Conservation (phyloP, 2,888 invertebrate species). For the Tryphoninae sp. region DNA sequence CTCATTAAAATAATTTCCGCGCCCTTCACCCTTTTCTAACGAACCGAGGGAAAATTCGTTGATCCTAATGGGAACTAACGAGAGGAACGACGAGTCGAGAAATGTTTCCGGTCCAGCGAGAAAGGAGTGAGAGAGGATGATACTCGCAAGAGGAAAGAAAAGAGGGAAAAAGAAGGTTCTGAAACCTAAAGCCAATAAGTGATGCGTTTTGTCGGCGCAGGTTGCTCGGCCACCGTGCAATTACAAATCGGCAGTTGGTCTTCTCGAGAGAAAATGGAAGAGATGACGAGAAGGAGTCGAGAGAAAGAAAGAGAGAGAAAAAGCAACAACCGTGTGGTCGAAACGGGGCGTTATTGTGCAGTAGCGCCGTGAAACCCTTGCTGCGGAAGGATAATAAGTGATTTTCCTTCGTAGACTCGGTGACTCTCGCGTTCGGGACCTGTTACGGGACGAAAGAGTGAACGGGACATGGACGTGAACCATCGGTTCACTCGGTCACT, state of each 20-base stretch:
- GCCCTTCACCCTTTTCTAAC: too few species aligned
- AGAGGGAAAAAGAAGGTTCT: constrained; percentile 11
- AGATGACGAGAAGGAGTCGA: constrained; percentile 33
- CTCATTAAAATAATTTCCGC: too few species aligned
- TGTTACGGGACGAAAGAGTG: constrained; percentile 56
- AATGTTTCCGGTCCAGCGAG: constrained; percentile 14
- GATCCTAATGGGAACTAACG: background rate
- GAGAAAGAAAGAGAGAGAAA: constrained; percentile 25
- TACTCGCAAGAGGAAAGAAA: constrained; percentile 1
- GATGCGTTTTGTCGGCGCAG: constrained; percentile 55
- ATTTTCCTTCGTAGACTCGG: constrained; percentile 63
- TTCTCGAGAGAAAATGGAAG: constrained; percentile 37
- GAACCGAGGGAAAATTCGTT: too few species aligned
- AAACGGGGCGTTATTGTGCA: constrained; percentile 32
- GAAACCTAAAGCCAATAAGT: constrained; percentile 39
- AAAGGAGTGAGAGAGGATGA: constrained; percentile 33
- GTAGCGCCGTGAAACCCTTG: constrained; percentile 65
- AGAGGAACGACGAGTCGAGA: background rate
- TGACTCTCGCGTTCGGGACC: constrained; percentile 58
- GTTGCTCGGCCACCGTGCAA: constrained; percentile 55
- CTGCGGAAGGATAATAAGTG: constrained; percentile 70
- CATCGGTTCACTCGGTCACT: constrained; percentile 66
- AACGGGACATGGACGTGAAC: constrained; percentile 34
- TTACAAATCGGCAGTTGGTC: constrained; percentile 48
- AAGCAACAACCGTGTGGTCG: constrained; percentile 31